Conservation (phyloP, 2,888 invertebrate genomes). For the Drosophila ezoana region DNA sequence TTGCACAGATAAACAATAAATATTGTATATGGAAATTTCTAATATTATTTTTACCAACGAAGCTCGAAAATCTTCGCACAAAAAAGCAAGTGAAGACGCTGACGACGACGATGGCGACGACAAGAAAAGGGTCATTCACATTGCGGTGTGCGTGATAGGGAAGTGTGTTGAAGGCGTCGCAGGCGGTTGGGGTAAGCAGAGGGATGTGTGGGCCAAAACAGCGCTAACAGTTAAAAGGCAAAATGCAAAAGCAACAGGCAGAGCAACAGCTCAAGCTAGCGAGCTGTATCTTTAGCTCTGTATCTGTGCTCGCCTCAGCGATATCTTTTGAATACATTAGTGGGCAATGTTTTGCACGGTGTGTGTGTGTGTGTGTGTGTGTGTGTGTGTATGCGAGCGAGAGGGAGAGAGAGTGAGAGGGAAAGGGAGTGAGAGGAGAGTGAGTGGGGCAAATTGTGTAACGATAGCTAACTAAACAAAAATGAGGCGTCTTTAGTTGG, state of each 20-base stretch:
- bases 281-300: conserved; percentile 39
- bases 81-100: conserved; percentile 23
- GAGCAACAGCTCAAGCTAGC: conserved; percentile 23
- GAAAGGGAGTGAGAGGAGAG: neutral
- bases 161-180: neutral
- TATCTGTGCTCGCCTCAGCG: conserved; percentile 27
- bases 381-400: neutral
- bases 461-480: conserved; percentile 55
- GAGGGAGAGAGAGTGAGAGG: neutral
- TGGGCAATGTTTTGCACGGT: conserved; percentile 19
- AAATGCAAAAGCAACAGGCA: conserved; percentile 33
- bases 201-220: conserved; percentile 27
- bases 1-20: conserved; percentile 1
- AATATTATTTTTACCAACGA: conserved; percentile 13
- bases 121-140: conserved; percentile 70
- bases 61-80: conserved; percentile 50
- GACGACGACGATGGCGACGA: conserved; percentile 1
- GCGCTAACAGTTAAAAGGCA: conserved; percentile 18
- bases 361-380: neutral
- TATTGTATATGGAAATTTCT: conserved; percentile 9
- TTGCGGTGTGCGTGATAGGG: conserved; percentile 37
- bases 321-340: conserved; percentile 53
- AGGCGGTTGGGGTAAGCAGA: neutral
- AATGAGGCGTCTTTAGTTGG: conserved; percentile 30
- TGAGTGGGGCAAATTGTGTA: conserved; percentile 46